Evolutionary conservation across 2,797 vertebrate genomes (phyloP), one percentile per base, ranked within the genome.

Genomic region (Delichon dasypus): DNA sequence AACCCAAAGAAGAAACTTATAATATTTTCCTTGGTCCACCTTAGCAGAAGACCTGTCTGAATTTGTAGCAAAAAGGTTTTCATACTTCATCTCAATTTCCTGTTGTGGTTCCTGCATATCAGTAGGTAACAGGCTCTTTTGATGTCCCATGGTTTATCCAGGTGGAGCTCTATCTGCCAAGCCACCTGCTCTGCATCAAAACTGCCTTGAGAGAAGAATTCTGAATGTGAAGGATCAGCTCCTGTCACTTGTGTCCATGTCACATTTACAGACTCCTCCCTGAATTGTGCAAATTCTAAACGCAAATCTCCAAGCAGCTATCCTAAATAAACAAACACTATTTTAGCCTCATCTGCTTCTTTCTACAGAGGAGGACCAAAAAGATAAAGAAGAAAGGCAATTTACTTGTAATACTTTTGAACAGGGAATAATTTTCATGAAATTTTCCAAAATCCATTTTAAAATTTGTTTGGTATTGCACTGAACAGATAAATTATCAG

Each of bases 81-180:
- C n/a, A 36, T 92, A 44, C 30, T 65, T 71, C 25, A 64, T 51
- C 61, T 74, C 65, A 91, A 85, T 92, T 93, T 95, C 91, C 72
- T 93, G 57, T 89, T 51, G 53, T n/a, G 23, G 51, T 88, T 96
- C 64, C 88, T 92, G 66, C 71, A 38, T 53, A 72, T 75, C 92
- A 78, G 62, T 93, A 85, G 57, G 75, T 79, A 91, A 89, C 51
- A 32, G 51, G n/a, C 36, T 75, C 47, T 48, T 85, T 61, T n/a
- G 73, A 50, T 55, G 44, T 47, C 85, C 82, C 73, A 81, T n/a
- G 73, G 79, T 36, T 94, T 80, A 83, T 65, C 68, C 87, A 94
- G 89, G 90, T 85, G 85, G 76, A 93, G 47, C 14, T 78, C 57
- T 96, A 29, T 85, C 75, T 94, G 84, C 79, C 71, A 78, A 67